These are phyloP conservation scores for Rhizoglyphus robini DNA, from an alignment of 1,140 invertebrate species.

Conservation along the genomic window DNA sequence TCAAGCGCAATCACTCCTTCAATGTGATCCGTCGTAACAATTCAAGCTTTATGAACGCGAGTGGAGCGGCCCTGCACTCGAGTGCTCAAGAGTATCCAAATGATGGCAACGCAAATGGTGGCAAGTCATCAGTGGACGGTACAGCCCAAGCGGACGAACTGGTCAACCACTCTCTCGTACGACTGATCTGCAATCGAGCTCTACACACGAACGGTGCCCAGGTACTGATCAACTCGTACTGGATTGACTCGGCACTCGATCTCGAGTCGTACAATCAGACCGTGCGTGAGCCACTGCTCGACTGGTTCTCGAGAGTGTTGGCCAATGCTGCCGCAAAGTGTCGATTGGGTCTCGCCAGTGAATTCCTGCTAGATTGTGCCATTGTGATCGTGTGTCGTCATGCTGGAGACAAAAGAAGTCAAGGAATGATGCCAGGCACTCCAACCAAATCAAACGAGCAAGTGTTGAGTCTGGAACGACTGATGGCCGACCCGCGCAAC, in stretches of 20 bases:
- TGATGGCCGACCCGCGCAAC: neutral
- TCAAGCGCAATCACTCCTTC: slow-evolving; percentile 11
- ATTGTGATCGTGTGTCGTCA: neutral
- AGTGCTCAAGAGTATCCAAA: no score
- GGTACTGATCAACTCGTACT: neutral
- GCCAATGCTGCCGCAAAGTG: neutral
- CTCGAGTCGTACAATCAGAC: neutral
- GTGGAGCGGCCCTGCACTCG: no score
- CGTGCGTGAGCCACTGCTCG: neutral
- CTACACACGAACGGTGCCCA: no score
- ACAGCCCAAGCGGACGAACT: no score
- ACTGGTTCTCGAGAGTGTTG: neutral
- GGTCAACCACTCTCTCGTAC: neutral
- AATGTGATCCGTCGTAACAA: neutral
- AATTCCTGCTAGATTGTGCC: neutral
- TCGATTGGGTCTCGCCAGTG: neutral
- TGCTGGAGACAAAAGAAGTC: neutral
- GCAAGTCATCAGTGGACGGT: no score
- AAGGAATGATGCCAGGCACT: neutral
- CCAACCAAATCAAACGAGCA: neutral
- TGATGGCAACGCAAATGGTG: no score
- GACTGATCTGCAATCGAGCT: no score
- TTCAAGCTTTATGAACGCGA: neutral
- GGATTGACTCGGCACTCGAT: neutral
- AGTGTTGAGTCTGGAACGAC: neutral